Conservation (phyloP, 1,140 invertebrate genomes). For the Zaprionus vittiger region DNA sequence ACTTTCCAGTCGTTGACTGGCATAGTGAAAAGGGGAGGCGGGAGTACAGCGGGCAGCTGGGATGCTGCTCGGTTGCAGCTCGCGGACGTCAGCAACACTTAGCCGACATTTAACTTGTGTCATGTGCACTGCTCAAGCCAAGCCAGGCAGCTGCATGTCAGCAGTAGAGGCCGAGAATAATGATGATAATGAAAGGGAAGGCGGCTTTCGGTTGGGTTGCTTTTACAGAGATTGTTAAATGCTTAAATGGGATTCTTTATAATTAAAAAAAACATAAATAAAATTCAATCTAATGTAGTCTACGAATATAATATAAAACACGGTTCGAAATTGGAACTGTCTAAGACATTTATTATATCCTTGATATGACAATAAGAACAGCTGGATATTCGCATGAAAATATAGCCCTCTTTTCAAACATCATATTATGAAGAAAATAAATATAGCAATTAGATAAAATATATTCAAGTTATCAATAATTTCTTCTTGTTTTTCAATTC, state of each 20-base stretch:
- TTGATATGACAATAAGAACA: too few relatives aligned
- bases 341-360: too few relatives aligned
- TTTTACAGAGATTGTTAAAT: neutral
- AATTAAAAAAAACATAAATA: neutral
- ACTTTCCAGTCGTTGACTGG: slow-evolving; percentile 27
- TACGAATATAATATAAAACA: neutral
- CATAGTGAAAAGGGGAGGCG: neutral
- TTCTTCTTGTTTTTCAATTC: too few relatives aligned
- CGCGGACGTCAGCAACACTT: slow-evolving; percentile 69
- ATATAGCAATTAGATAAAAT: too few relatives aligned
- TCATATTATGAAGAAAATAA: too few relatives aligned
- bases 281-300: neutral
- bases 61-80: slow-evolving; percentile 41
- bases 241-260: neutral
- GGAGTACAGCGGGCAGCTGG: neutral
- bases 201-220: neutral
- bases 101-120: slow-evolving; percentile 77
- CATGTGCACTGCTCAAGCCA: slow-evolving; percentile 50
- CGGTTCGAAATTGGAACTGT: neutral
- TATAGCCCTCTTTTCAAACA: too few relatives aligned
- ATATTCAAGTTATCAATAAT: too few relatives aligned
- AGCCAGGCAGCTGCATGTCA: slow-evolving; percentile 9
- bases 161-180: slow-evolving; percentile 3
- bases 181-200: slow-evolving; percentile 23
- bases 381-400: too few relatives aligned